Base-by-base conservation (phyloP, 2,113 vertebrate species). In the Ailuropoda melanoleuca region DNA sequence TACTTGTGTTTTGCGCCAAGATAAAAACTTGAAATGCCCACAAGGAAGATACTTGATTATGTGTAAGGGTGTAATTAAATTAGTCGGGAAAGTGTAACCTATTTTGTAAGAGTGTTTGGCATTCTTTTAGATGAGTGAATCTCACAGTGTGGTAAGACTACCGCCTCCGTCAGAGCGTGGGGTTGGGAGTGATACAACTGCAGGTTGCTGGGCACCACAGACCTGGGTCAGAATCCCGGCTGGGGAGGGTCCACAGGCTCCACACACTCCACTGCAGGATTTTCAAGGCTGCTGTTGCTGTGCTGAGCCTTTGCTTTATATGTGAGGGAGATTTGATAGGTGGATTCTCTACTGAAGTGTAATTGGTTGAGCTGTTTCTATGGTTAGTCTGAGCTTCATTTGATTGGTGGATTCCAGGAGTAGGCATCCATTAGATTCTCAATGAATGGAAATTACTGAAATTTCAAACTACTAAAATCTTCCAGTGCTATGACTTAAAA, bases 361-460 rank as follows among this genome's bases (percentile, higher is more conserved):
- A 89, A 98, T 99, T 99, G 99, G 98, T 84, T 29, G 1, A 84
- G n/a, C 94, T 98, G 98, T 99, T 99, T 98, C 98, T 95, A 98
- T 98, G 98, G 92, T 77, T 96, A 55, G 88, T 70, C 78, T 91
- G 60, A 55, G 95, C 81, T 46, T 86, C 0, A 4, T 53, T 95
- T 93, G 93, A 98, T 98, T 98, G 98, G 98, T 97, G 91, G 39
- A 4, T 92, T 97, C 58, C 0, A 83, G 0, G 64, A 98, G 64
- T 92, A 96, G 97, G 94, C 50, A 95, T 93, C 95, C 68, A 96
- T 97, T 83, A 95, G 94, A 80, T 70, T 84, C 1, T 46, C 48
- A 91, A 7, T 93, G 68, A 91, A 37, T 86, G 68, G 70, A 89
- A 89, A 37, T 83, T 74, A 31, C 31, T 88, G 4, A 88, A 82